These are phyloP conservation scores for Zygaena filipendulae DNA, from an alignment of 2,888 invertebrate genomes.

Conservation along the genomic window DNA sequence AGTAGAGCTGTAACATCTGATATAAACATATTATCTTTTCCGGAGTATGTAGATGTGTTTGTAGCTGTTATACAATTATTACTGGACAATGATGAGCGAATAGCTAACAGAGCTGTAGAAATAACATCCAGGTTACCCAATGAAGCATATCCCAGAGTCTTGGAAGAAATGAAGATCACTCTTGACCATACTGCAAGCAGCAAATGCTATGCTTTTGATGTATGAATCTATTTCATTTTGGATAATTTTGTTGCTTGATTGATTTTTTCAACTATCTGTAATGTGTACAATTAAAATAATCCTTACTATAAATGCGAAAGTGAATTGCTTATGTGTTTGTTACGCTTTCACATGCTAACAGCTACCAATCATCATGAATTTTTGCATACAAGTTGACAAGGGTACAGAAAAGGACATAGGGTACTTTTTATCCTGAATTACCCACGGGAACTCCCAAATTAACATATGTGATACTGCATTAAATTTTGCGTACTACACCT, in stretches of 20 bases:
- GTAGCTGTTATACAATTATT: conserved; percentile 68
- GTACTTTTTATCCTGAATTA: too few species aligned
- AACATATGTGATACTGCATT: too few species aligned
- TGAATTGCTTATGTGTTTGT: not conserved
- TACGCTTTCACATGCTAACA: not conserved
- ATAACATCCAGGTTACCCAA: conserved; percentile 61
- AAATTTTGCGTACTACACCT: too few species aligned
- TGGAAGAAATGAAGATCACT: conserved; percentile 67
- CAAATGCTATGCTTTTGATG: conserved; percentile 78
- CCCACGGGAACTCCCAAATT: too few species aligned
- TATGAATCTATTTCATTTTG: conserved; percentile 21
- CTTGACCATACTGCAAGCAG: conserved; percentile 67
- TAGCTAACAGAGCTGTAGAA: conserved; percentile 69
- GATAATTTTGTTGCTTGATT: too few species aligned
- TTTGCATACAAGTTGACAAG: not conserved
- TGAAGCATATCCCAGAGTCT: conserved; percentile 63
- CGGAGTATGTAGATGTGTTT: conserved; percentile 61
- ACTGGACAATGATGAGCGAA: conserved; percentile 66
- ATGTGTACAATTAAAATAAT: not conserved
- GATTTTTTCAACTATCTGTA: not conserved
- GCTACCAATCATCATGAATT: not conserved
- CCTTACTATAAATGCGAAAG: not conserved
- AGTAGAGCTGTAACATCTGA: conserved; percentile 34
- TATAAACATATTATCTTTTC: conserved; percentile 38
- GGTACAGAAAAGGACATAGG: not conserved